Evolutionary conservation across 1,140 invertebrate genomes (phyloP), one percentile per base, ranked within the genome.

Genomic region (Maniola jurtina): DNA sequence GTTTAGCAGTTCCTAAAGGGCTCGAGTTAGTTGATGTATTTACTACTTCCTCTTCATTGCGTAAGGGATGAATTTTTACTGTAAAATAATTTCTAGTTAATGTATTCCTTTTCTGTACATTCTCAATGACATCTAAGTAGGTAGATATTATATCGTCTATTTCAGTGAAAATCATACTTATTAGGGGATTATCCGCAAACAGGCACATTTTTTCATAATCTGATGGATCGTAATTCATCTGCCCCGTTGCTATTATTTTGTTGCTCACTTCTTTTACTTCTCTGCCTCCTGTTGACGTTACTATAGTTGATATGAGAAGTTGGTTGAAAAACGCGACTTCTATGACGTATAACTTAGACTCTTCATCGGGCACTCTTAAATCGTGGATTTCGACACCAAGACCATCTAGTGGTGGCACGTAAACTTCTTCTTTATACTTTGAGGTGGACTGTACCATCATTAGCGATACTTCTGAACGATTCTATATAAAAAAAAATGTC

Each of bases 131-230:
- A 25, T 25, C 25, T 25, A 25, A 25, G 25, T 25, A 1, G 25
- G 25, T 25, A 1, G 25, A 25, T 25, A 25, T 25, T 25, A 25
- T 25, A 25, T 25, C 25, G 25, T 25, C 25, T 25, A 25, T 48
- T 48, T 48, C 6, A 48, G 11, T 25, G n/a, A 35, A 57, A 34
- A 42, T 38, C 71, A 61, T 81, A 89, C 86, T 77, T 45, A 65
- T 71, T 47, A 89, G 66, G 34, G 87, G 84, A 68, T 68, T 66
- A 63, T 87, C 73, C 45, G 81, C 83, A 65, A 84, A 83, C 5
- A 77, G 60, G 54, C 77, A 77, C 84, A 90, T 87, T 78, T 82
- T 86, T 58, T 81, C 77, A 57, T 86, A 87, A 71, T 90, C 81
- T 9, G 86, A 85, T 3, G 88, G 84, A 65, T 87, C 82, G 55